A percentile compares a stretch with the other conserved stretches of the same genome.
Conservation (phyloP, 2,113 vertebrate species). For the Antidorcas marsupialis region DNA sequence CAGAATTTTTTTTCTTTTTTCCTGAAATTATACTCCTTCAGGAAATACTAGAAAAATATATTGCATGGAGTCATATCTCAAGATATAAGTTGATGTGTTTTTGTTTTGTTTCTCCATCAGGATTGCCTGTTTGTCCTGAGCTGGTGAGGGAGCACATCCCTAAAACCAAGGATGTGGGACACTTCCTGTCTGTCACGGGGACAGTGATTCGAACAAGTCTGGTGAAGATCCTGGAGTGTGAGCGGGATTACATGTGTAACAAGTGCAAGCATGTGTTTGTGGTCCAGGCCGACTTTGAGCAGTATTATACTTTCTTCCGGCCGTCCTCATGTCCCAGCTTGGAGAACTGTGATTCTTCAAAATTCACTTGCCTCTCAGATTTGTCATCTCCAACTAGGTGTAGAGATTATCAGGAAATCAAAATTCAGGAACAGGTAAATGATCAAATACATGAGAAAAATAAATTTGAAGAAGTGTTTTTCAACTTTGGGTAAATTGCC, state of each 20-base stretch:
- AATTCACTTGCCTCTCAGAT: constrained; percentile 90
- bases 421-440: constrained; percentile 96
- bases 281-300: constrained; percentile 89
- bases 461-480: neutral
- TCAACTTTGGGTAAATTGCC: neutral
- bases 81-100: neutral
- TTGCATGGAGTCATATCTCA: neutral
- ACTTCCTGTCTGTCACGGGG: constrained; percentile 94
- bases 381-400: constrained; percentile 83
- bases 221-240: constrained; percentile 93
- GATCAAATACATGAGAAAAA: neutral
- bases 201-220: constrained; percentile 93
- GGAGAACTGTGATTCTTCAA: constrained; percentile 87
- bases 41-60: neutral
- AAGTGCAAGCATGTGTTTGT: constrained; percentile 91
- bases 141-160: constrained; percentile 94
- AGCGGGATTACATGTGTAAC: constrained; percentile 92
- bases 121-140: constrained; percentile 95
- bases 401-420: constrained; percentile 97
- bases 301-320: constrained; percentile 86
- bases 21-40: neutral
- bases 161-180: constrained; percentile 90
- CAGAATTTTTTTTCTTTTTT: neutral
- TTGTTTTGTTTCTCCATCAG: constrained; percentile 69
- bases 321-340: constrained; percentile 85